Evolutionary conservation across 2,888 invertebrate genomes (phyloP), one percentile per base, ranked within the genome.

Genomic region (Polydesmus complanatus): DNA sequence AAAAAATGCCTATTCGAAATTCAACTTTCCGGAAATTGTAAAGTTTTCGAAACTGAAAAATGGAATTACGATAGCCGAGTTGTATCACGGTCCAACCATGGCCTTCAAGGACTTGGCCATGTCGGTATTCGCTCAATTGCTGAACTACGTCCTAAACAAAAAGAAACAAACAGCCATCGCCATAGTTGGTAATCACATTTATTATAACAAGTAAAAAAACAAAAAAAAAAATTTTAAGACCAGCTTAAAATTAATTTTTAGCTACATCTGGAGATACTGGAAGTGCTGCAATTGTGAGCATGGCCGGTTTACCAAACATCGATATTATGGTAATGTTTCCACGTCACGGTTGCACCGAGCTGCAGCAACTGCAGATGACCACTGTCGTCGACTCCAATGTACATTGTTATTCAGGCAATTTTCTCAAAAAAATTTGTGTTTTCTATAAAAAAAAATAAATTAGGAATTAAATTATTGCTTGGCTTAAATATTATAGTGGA

Each of bases 241-340:
- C n/a, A n/a, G n/a, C 51, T 51, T 51, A 8, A 51, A 51, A 11
- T 51, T 22, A 51, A 11, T 51, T 51, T 51, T 51, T n/a, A 75
- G 75, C 70, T 1, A 78, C 78, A 2, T 76, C 77, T 37, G 78
- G 78, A 3, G 78, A 78, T 66, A 78, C 77, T 3, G 78, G 77
- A 25, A 74, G 76, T 68, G 71, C 78, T 2, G 76, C 77, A 8
- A 74, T 77, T 54, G 73, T 74, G 63, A 72, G 74, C 27, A 71
- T 78, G 1, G 65, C 70, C n/a, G 74, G 73, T 1, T 64, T 71
- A 21, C 61, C 68, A 19, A 68, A 69, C 64, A 70, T 75, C 21
- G 75, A 77, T 66, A 70, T 78, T 1, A 68, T 78, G 23, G 76
- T 78, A 0, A 66, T 77, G 18, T 70, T 74, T 47, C 78, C 78